Base-by-base conservation (phyloP, 2,888 invertebrate species). In the Carabus problematicus region DNA sequence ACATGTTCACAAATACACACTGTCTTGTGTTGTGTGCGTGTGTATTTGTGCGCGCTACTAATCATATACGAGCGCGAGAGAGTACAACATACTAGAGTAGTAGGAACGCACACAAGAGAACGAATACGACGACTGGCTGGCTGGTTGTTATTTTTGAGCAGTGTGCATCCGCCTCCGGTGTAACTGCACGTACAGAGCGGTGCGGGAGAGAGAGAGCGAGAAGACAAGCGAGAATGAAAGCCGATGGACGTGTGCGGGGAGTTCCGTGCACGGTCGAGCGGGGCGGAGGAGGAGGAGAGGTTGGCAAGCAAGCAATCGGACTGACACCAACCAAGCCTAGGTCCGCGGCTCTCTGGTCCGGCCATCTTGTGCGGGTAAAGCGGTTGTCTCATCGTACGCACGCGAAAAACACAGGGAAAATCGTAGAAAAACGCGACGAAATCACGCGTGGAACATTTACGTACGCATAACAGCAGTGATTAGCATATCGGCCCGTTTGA, bases 221-320 rank as follows among this genome's bases (percentile, higher is more conserved):
- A 75, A 77, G 79, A 80, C 79, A 80, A 80, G 80, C 81, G 81
- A 82, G 82, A 82, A 82, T 81, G 82, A 81, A 80, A 81, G 80
- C 79, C 79, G 77, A 75, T 80, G 80, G 81, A 80, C 79, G 80
- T 78, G 79, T 79, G 78, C 79, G 81, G 80, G 80, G 81, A 80
- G 81, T 78, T 79, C 80, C 80, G 81, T 80, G 80, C 80, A 79
- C 80, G 76, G 78, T 77, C 79, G 77, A 76, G 77, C 78, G 78
- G 77, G 79, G 79, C 42, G 62, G 52, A n/a, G 55, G 55, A 55
- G 55, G 55, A 29, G 61, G 68, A 29, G 69, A 69, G 69, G 69
- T 69, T 69, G 69, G 69, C 69, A 69, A 70, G 74, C 76, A 76
- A 76, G 79, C 79, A 79, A 80, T 80, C 78, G 79, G 79, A 79